Base-by-base conservation (phyloP, 1,140 invertebrate species). In the Drosophila suzukii region DNA sequence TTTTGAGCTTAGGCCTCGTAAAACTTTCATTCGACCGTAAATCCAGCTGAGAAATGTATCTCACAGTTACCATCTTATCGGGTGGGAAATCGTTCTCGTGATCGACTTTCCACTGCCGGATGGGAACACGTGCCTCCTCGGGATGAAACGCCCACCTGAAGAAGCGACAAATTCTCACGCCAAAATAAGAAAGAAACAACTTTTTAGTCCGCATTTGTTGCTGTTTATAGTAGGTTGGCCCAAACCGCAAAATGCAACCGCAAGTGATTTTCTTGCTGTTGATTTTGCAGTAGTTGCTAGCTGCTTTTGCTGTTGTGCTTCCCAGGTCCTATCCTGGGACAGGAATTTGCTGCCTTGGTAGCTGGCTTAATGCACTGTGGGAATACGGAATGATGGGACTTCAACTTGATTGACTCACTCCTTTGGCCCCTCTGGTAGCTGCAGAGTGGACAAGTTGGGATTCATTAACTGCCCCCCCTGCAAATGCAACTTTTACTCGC, bases 211-310 rank as follows among this genome's bases (percentile, higher is more conserved):
- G 15, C 30, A 36, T 50, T 60, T 75, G 54, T 59, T n/a, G 13
- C 55, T 43, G 62, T 62, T 8, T 13, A 13, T 13, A 15, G 61
- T 32, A 65, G 41, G 56, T 54, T 60, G 39, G 13, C 13, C 8
- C 39, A 62, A 79, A 88, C 82, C 82, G 79, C 82, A 86, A 88
- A 84, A 78, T 86, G 83, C 75, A 82, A 88, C 61, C 83, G 61
- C 72, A 71, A 61, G 56, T 50, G 47, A 47, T 59, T 38, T 34
- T 36, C 32, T 36, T 53, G 50, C 41, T 56, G 63, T 46, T 36
- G 36, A 34, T 34, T 27, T 27, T 27, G 39, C 36, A n/a, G 44
- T 56, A n/a, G 44, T 56, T 65, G 58, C 51, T 51, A 46, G 39
- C 8, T 15, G 57, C 20, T 2, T 20, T 20, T 20, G 20, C 20